A percentile compares a stretch with the other conserved stretches of the same genome.
Conservation (phyloP, 2,797 vertebrate genomes). For the Rhabdophis nuchalis region DNA sequence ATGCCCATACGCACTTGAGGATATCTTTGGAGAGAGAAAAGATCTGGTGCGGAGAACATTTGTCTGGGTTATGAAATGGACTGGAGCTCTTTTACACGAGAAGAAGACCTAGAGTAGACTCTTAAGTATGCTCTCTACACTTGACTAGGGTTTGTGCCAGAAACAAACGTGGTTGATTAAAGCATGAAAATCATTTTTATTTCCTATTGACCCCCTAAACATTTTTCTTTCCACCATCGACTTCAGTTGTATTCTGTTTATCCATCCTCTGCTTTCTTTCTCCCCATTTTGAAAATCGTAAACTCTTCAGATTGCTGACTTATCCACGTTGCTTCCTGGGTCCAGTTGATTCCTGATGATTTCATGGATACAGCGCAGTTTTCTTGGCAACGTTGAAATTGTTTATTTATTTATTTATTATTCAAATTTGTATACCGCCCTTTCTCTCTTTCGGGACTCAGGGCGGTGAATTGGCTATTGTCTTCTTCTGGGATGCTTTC, state of each 20-base stretch:
- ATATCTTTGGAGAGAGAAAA: not conserved
- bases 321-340: not conserved
- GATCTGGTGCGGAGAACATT: not conserved
- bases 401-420: too few species aligned
- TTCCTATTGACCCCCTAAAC: not conserved
- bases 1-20: not conserved
- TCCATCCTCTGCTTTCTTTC: not conserved
- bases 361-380: not conserved
- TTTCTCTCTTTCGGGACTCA: too few species aligned
- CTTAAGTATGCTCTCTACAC: not conserved
- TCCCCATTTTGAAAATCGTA: not conserved
- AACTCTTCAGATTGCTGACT: not conserved
- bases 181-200: not conserved
- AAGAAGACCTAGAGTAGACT: not conserved
- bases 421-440: too few species aligned
- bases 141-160: not conserved
- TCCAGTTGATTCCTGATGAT: not conserved
- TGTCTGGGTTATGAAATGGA: not conserved
- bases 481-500: not conserved
- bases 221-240: not conserved
- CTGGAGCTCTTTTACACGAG: not conserved
- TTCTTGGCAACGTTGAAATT: not conserved
- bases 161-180: not conserved
- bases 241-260: not conserved
- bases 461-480: too few species aligned